These are phyloP conservation scores for Cecropterus lyciades DNA, from an alignment of 1,140 invertebrate species.

Conservation along the genomic window DNA sequence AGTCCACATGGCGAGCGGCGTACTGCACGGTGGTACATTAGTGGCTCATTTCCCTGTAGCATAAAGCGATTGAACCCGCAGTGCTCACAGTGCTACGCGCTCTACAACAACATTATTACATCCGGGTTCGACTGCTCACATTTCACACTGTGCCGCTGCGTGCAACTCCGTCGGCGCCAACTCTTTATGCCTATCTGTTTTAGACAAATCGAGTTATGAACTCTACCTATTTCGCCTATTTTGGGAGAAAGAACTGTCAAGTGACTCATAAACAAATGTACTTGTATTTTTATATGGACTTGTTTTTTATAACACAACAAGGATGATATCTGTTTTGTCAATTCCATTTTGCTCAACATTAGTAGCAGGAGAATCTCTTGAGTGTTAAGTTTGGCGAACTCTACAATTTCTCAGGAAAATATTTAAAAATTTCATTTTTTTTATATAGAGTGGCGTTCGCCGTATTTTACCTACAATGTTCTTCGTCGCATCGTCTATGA, in stretches of 20 bases:
- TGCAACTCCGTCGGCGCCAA: neutral
- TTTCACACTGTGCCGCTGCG: constrained; percentile 11
- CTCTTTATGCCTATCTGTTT: constrained; percentile 14
- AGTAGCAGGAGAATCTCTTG: too few species aligned
- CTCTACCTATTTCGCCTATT: neutral
- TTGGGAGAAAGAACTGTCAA: neutral
- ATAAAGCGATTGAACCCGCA: constrained; percentile 9
- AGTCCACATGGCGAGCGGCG: neutral
- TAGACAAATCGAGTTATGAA: neutral
- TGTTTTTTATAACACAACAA: too few species aligned
- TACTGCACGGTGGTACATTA: neutral
- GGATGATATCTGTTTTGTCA: too few species aligned
- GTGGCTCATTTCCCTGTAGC: constrained; percentile 24
- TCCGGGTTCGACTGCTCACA: constrained; percentile 35
- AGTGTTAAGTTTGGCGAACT: too few species aligned
- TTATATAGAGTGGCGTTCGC: too few species aligned
- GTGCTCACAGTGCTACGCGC: neutral
- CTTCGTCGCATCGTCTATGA: too few species aligned
- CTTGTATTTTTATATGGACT: too few species aligned
- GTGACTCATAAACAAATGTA: neutral
- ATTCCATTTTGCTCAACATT: too few species aligned
- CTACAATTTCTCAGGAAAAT: too few species aligned
- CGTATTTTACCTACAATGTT: too few species aligned
- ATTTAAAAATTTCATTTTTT: too few species aligned
- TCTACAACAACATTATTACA: constrained; percentile 18